Evolutionary conservation across 2,888 invertebrate species (phyloP).

Genomic region (Epirrhoe tristata): DNA sequence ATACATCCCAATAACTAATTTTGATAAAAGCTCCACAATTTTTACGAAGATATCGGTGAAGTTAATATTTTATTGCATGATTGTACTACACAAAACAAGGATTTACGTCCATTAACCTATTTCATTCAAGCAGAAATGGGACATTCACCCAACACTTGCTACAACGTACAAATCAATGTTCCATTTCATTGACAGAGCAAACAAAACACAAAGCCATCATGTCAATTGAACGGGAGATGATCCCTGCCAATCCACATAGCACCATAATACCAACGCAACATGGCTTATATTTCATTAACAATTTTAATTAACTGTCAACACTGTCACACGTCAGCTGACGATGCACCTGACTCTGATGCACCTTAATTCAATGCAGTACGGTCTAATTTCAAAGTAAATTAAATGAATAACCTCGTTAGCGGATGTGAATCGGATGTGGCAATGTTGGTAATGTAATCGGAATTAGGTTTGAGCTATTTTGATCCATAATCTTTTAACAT

Average conservation of each 20-base stretch:
- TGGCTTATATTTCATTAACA: conserved; percentile 23
- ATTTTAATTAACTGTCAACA: conserved; percentile 27
- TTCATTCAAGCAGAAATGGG: conserved; percentile 11
- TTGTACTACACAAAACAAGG: background rate
- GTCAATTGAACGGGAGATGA: conserved; percentile 9
- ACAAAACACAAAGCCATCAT: conserved; percentile 13
- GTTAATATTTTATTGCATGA: no score
- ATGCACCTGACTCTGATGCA: conserved; percentile 6
- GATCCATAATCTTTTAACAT: no score
- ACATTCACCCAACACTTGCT: background rate
- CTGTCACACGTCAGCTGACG: conserved; percentile 16
- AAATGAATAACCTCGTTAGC: conserved; percentile 5
- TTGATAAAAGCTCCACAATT: no score
- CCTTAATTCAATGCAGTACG: conserved; percentile 14
- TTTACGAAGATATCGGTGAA: no score
- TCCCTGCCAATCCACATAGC: conserved; percentile 7
- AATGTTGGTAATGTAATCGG: conserved; percentile 3
- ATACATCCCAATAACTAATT: no score
- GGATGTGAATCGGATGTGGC: conserved; percentile 3
- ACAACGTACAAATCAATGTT: conserved; percentile 1
- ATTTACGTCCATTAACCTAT: background rate
- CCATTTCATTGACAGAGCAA: conserved; percentile 14
- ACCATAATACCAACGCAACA: conserved; percentile 11
- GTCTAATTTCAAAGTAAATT: conserved; percentile 17
- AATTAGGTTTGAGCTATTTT: background rate